Evolutionary conservation across 2,113 vertebrate genomes (phyloP).

Genomic region (Xenopus laevis): DNA sequence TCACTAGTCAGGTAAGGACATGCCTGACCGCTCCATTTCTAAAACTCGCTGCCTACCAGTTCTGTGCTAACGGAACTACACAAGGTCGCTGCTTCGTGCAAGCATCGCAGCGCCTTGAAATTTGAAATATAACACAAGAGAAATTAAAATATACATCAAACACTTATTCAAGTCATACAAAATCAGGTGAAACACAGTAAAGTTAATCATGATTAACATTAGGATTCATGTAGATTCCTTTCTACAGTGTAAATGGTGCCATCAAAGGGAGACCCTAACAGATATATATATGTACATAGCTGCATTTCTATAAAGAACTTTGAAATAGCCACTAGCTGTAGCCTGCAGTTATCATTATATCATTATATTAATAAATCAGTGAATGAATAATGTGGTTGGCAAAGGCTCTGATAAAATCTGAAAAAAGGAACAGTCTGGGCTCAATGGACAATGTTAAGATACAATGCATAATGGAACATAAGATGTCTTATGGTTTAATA

Average conservation of each 20-base stretch:
- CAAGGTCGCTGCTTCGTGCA: not conserved
- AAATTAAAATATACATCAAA: not conserved
- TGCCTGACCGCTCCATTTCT: slow-evolving; percentile 1
- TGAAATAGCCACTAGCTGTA: not conserved
- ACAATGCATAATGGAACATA: not conserved
- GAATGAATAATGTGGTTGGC: not conserved
- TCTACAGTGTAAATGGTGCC: too few species aligned
- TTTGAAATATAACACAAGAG: not conserved
- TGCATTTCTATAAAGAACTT: too few species aligned
- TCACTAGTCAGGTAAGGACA: slow-evolving; percentile 7
- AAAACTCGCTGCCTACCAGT: not conserved
- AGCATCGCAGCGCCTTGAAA: not conserved
- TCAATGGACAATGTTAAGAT: not conserved
- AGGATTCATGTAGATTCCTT: too few species aligned
- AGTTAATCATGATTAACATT: too few species aligned
- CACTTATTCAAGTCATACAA: too few species aligned
- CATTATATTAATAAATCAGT: not conserved
- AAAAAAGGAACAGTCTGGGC: not conserved
- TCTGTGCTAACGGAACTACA: not conserved
- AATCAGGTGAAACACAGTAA: too few species aligned
- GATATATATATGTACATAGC: too few species aligned
- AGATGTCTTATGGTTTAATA: not conserved
- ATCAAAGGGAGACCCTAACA: too few species aligned
- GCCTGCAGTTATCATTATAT: not conserved
- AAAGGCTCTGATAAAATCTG: not conserved